Conservation (phyloP, 2,888 invertebrate genomes). For the Melolontha melolontha region DNA sequence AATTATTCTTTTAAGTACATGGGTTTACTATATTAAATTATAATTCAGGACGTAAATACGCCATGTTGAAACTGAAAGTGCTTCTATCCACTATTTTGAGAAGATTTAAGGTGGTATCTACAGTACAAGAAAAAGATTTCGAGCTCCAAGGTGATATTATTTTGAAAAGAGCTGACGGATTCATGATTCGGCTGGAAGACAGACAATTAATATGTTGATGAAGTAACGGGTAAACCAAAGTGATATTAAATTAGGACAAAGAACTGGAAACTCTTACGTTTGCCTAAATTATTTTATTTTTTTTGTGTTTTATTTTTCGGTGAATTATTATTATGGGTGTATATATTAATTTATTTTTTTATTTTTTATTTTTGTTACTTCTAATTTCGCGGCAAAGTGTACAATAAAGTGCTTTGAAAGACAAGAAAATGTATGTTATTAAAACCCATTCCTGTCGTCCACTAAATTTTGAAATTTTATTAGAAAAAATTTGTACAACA, state of each 20-base stretch:
- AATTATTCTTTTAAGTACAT: background rate
- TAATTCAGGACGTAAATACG: slow-evolving; percentile 79
- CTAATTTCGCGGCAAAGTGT: slow-evolving; percentile 17
- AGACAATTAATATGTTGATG: slow-evolving; percentile 17
- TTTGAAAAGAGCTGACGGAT: slow-evolving; percentile 81
- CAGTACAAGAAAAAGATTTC: slow-evolving; percentile 77
- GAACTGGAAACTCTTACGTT: background rate
- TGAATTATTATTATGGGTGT: slow-evolving; percentile 14
- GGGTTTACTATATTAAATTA: background rate
- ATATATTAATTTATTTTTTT: slow-evolving; percentile 39
- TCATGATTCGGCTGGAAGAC: slow-evolving; percentile 64
- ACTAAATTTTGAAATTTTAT: too few species aligned
- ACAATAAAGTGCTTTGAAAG: slow-evolving; percentile 44
- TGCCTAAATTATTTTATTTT: slow-evolving; percentile 11
- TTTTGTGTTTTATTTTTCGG: background rate
- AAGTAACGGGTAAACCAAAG: background rate
- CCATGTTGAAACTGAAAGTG: slow-evolving; percentile 84
- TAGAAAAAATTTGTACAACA: too few species aligned
- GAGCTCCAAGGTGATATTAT: slow-evolving; percentile 82
- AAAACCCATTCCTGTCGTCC: too few species aligned
- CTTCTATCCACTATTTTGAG: slow-evolving; percentile 81
- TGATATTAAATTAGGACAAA: slow-evolving; percentile 3
- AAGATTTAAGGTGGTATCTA: slow-evolving; percentile 78
- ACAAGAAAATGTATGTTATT: background rate
- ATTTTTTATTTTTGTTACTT: slow-evolving; percentile 31